These are phyloP conservation scores for Cosmorhoe ocellata DNA, from an alignment of 2,888 invertebrate genomes.

Conservation along the genomic window DNA sequence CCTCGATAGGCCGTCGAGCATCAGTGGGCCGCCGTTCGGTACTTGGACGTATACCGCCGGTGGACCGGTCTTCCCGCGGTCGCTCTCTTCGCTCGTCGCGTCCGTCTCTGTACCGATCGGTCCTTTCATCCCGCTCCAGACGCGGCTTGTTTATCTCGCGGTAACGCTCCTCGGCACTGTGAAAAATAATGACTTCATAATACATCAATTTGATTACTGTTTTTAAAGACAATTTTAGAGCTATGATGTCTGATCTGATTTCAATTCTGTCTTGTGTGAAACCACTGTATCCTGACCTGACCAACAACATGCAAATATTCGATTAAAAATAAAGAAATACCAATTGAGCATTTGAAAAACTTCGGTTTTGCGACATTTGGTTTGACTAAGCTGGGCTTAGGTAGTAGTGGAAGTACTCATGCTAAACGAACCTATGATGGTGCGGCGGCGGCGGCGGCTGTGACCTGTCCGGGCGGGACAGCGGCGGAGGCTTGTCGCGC, in stretches of 20 bases:
- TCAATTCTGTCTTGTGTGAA: too few species aligned
- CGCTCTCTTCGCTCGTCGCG: constrained; percentile 30
- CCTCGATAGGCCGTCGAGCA: neutral
- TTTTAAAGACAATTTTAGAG: too few species aligned
- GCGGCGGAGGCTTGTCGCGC: constrained; percentile 55
- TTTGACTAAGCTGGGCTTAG: too few species aligned
- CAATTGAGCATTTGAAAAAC: too few species aligned
- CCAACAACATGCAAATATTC: too few species aligned
- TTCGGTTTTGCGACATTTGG: too few species aligned
- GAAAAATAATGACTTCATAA: constrained; percentile 25
- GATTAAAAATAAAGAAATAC: too few species aligned
- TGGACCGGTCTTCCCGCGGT: constrained; percentile 11
- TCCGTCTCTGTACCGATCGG: constrained; percentile 39
- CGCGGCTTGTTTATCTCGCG: constrained; percentile 45
- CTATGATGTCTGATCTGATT: too few species aligned
- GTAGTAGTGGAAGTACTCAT: too few species aligned
- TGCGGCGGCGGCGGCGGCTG: constrained; percentile 10
- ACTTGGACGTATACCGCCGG: neutral
- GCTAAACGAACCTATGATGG: constrained; percentile 14
- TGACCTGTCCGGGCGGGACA: constrained; percentile 18
- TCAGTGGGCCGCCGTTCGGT: neutral
- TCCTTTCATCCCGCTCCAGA: constrained; percentile 37
- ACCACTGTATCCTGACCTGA: too few species aligned
- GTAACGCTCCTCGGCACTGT: constrained; percentile 56
- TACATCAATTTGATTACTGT: too few species aligned